Evolutionary conservation across 2,888 invertebrate species (phyloP), one percentile per base, ranked within the genome.

Genomic region (Amphipyra tragopoginis): DNA sequence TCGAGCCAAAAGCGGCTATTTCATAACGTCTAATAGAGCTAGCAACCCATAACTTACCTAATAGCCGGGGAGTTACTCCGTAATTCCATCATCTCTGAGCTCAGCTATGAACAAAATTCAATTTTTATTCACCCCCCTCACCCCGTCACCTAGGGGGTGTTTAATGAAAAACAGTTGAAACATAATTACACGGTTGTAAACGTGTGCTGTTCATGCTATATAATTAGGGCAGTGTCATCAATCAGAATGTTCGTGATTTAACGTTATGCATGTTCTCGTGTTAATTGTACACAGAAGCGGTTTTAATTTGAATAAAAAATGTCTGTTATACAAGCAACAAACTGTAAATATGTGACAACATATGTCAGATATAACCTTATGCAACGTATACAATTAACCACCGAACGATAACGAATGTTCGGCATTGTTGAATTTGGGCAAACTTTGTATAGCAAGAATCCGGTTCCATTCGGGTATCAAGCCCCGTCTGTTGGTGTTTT

Each of bases 171-270:
- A 69, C 66, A 55, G 47, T 76, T 67, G 29, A 65, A 57, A 71
- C 67, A 68, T 75, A 75, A 81, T 80, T 62, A 72, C 66, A 53
- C 21, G 51, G 67, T 39, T 56, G 39, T 57, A 55, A 61, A 40
- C 52, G 13, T 21, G 47, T n/a, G 29, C 38, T 49, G 11, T 57
- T 52, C 54, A 55, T 38, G 51, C 39, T 33, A 43, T 53, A 59
- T 65, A 66, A 76, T 75, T 36, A 58, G 11, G 34, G 29, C 45
- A 58, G 63, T 70, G 68, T 68, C 81, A 80, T 80, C 80, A 79
- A 83, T 83, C 79, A 82, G 67, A 26, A 29, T 15, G 50, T 72
- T 68, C 74, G 72, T 78, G 70, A 70, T 76, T 64, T 60, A 58
- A 65, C 44, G 29, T 62, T 54, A 53, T 70, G 68, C 61, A 72